Percentiles rank a stretch among this genome's conserved stretches.
These are phyloP conservation scores for Drosophila ficusphila DNA, from an alignment of 1,140 invertebrate genomes.

Conservation along the genomic window DNA sequence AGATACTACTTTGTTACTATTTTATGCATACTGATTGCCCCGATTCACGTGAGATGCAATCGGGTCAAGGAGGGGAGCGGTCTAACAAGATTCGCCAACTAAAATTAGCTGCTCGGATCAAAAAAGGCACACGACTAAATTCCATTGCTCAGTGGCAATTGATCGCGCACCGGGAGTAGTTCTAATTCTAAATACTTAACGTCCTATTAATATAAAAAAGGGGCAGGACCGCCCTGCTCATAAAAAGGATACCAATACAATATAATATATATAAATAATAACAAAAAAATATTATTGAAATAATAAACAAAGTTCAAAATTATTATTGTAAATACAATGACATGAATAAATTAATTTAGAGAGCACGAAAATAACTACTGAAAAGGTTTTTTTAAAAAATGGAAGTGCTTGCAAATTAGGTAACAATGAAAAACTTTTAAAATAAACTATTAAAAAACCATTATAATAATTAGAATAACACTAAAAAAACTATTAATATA, in stretches of 20 bases:
- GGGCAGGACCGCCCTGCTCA: not conserved
- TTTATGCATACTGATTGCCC: conserved; percentile 41
- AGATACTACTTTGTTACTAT: not conserved
- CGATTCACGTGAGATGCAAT: conserved; percentile 31
- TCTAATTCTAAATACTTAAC: not conserved
- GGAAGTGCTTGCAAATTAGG: too few relatives aligned
- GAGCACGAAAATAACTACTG: too few relatives aligned
- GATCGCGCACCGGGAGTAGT: conserved; percentile 25
- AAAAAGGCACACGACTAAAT: conserved; percentile 34
- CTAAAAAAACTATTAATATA: too few relatives aligned
- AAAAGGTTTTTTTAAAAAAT: too few relatives aligned
- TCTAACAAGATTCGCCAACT: conserved; percentile 20
- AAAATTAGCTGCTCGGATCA: conserved; percentile 37
- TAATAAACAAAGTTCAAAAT: not conserved
- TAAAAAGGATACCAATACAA: not conserved
- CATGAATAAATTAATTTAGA: too few relatives aligned
- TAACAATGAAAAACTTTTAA: too few relatives aligned
- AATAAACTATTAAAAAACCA: too few relatives aligned
- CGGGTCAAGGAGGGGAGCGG: conserved; percentile 30
- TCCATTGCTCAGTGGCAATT: conserved; percentile 27
- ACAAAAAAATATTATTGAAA: not conserved
- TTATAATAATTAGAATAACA: too few relatives aligned
- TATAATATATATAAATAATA: not conserved
- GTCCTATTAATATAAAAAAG: not conserved
- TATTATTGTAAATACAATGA: not conserved